Percentiles rank a stretch among this genome's conserved stretches.
phyloP scores from a whole-genome alignment of 2,113 vertebrate species.

The Ailuropoda melanoleuca region DNA sequence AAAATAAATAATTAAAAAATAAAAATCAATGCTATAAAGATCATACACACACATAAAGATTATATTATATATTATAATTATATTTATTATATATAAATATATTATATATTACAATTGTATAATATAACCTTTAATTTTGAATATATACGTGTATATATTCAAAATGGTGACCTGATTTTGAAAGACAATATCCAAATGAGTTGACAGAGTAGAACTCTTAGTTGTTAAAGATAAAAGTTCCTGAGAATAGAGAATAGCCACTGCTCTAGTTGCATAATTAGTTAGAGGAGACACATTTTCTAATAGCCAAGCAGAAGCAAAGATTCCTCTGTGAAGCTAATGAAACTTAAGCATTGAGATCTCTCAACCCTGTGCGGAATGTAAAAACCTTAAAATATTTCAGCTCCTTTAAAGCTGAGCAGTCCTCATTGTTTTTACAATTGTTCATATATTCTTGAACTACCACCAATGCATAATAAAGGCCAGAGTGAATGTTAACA shows the following conservation, averaged over 20 bases:
- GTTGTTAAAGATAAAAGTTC: not conserved
- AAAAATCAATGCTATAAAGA: not conserved
- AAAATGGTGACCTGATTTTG: not conserved
- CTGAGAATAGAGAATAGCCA: not conserved
- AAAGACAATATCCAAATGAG: not conserved
- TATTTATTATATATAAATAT: not conserved
- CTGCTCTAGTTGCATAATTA: not conserved
- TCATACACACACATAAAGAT: not conserved
- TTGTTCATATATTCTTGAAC: not conserved
- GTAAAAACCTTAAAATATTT: not conserved
- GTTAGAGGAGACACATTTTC: not conserved
- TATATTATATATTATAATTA: not conserved
- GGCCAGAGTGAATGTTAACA: not conserved
- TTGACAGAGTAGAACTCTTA: not conserved
- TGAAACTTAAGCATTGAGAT: not conserved
- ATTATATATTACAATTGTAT: not conserved
- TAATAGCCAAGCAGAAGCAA: not conserved
- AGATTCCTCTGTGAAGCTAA: not conserved
- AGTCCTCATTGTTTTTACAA: not conserved
- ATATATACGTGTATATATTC: not conserved
- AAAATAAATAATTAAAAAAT: too few relatives aligned
- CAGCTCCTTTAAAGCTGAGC: not conserved
- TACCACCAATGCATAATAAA: not conserved
- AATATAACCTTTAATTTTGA: not conserved
- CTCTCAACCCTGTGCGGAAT: not conserved